Base-by-base conservation (phyloP, 2,797 vertebrate species). In the Mastacembelus armatus region DNA sequence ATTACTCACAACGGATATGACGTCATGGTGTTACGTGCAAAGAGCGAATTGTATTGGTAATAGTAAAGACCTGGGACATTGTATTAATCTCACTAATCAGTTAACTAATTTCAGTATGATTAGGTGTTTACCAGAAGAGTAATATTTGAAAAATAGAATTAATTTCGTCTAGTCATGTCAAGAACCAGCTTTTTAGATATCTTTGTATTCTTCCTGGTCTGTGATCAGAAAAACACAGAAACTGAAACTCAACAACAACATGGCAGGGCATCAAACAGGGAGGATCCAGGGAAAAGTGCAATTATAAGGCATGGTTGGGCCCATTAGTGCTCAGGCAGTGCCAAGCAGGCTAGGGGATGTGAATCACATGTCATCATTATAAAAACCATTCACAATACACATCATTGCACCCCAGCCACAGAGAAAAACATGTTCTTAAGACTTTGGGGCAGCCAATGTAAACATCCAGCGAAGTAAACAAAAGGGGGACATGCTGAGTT, bases 261-360 rank as follows among this genome's bases (percentile, higher is more conserved):
- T 18, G 26, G 43, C 42, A 50, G 39, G 2, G 18, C 1, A 61
- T 11, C 39, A 62, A 26, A 43, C 4, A 3, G 16, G 11, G 14
- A 58, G 30, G 21, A 16, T 54, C 19, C 26, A 39, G 45, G 12
- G 45, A 26, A 73, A 56, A 56, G 29, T 44, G 47, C 61, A 62
- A 18, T 85, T 72, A 80, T 65, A 56, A 60, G 48, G 87, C 57
- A 33, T 7, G 57, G 43, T 43, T 44, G n/a, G 47, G 32, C 40
- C 39, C 6, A 4, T 71, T 50, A 65, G 54, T 64, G 51, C 45
- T 44, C 19, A 33, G 40, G 42, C 45, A 67, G 67, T 8, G 14
- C 42, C 62, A 52, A 54, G 65, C 52, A 60, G 51, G 68, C 69
- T 40, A 26, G 42, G 66, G 29, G 42, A 60, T 24, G 38, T 50